Evolutionary conservation across 1,140 invertebrate genomes (phyloP), one percentile per base, ranked within the genome.

Genomic region (Leucophenga varia): DNA sequence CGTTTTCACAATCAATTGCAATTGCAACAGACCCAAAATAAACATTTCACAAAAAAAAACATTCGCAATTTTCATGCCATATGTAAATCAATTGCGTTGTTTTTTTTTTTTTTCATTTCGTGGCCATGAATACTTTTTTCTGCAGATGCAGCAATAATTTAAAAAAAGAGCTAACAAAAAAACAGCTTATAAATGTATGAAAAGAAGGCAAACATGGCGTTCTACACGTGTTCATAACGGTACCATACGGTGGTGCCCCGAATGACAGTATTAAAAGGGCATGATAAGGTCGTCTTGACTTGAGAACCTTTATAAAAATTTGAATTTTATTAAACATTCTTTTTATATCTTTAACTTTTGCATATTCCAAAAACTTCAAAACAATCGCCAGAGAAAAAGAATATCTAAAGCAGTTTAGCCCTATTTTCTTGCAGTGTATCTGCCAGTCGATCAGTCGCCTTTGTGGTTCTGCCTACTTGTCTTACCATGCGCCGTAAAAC

Each of bases 121-220:
- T 19, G 18, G 28, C 49, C 13, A 36, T 36, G 41, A 7, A 45
- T n/a, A 21, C 31, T 38, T 57, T 65, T 65, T 64, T 61, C 31
- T 56, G 61, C 58, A 31, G 36, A 44, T 61, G 25, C 55, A 58
- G 61, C 61, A 64, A 47, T 52, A 61, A 55, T 43, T 34, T 34
- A 3, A 34, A 54, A 47, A 41, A 41, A 35, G 7, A 31, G 20
- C 40, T 30, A 10, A 37, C 38, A n/a, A 7, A 35, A 7, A 35
- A 43, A 16, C 38, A 47, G 42, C 39, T n/a, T n/a, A n/a, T n/a
- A n/a, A n/a, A n/a, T 20, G 30, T 20, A 44, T 21, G 21, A 32
- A 3, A 37, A 25, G 30, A 47, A 18, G 14, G 14, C 14, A 1
- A 45, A 28, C 12, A 47, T 52, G 47, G 37, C 20, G 25, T 32